Conservation (phyloP, 2,888 invertebrate genomes). For the Andrena haemorrhoa region DNA sequence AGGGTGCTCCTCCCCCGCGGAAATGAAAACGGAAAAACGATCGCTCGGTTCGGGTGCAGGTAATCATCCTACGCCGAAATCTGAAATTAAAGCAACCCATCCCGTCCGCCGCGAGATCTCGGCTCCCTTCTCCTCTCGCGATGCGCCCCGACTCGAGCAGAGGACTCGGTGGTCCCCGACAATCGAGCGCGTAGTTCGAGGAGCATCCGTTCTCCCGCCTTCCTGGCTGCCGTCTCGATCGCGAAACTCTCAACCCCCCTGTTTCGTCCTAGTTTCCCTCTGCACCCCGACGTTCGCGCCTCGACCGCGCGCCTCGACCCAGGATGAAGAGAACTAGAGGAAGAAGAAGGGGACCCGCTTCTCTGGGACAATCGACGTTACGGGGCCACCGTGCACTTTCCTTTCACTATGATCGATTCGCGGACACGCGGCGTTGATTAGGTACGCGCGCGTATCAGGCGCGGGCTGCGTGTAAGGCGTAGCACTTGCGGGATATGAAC, state of each 20-base stretch:
- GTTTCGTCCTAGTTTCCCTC: neutral
- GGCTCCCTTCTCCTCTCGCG: neutral
- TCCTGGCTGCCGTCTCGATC: neutral
- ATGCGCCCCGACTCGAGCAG: neutral
- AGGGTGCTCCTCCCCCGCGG: neutral
- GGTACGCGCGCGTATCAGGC: constrained; percentile 40
- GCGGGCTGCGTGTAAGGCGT: constrained; percentile 65
- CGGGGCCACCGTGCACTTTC: constrained; percentile 31
- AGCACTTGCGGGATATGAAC: constrained; percentile 73
- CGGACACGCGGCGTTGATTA: constrained; percentile 39
- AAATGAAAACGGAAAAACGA: constrained; percentile 26
- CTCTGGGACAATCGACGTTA: constrained; percentile 2
- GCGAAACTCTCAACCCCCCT: neutral
- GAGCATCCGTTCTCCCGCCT: neutral
- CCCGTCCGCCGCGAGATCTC: neutral
- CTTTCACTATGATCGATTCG: constrained; percentile 46
- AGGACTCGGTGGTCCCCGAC: constrained; percentile 19
- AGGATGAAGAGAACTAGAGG: neutral
- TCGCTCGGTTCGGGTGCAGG: neutral
- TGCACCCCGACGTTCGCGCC: neutral
- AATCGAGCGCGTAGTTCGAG: constrained; percentile 31
- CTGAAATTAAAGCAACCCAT: constrained; percentile 24
- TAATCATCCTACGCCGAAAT: neutral
- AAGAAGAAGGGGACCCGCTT: constrained; percentile 6
- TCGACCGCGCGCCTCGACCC: neutral